Conservation (phyloP, 2,888 invertebrate species). For the Rhamnusium bicolor region DNA sequence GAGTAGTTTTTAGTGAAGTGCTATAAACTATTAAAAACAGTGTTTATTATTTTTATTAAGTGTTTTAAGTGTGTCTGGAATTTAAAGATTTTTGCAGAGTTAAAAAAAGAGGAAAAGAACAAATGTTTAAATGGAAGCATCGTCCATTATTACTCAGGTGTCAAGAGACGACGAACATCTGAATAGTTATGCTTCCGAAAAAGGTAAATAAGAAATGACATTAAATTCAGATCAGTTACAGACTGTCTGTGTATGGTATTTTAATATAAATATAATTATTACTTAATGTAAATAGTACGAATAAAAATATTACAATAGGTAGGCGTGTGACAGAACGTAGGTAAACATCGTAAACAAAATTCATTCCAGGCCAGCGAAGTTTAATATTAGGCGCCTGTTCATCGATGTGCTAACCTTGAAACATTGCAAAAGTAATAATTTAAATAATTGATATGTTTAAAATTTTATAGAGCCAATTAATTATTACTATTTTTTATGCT, state of each 20-base stretch:
- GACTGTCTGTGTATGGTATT: background rate
- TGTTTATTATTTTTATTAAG: background rate
- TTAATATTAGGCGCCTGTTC: conserved; percentile 24
- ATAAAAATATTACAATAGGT: background rate
- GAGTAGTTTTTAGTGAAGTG: conserved; percentile 1
- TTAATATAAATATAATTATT: background rate
- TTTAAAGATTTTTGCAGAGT: background rate
- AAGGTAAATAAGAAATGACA: conserved; percentile 79
- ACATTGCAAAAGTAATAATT: background rate
- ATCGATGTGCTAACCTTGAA: conserved; percentile 32
- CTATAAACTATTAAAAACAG: conserved; percentile 7
- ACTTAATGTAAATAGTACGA: background rate
- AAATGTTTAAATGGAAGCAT: conserved; percentile 95
- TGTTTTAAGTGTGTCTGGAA: background rate
- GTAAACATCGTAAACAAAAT: conserved; percentile 16
- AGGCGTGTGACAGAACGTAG: conserved; percentile 2
- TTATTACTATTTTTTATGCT: conserved; percentile 46
- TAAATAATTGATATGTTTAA: background rate
- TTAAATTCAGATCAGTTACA: background rate
- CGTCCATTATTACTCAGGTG: conserved; percentile 99
- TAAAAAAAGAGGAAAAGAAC: conserved; percentile 63
- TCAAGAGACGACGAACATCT: conserved; percentile 97
- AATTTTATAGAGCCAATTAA: background rate
- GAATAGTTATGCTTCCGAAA: conserved; percentile 92
- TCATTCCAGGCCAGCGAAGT: conserved; percentile 8